These are phyloP conservation scores for Chelon labrosus DNA, from an alignment of 2,797 vertebrate species.

Conservation along the genomic window DNA sequence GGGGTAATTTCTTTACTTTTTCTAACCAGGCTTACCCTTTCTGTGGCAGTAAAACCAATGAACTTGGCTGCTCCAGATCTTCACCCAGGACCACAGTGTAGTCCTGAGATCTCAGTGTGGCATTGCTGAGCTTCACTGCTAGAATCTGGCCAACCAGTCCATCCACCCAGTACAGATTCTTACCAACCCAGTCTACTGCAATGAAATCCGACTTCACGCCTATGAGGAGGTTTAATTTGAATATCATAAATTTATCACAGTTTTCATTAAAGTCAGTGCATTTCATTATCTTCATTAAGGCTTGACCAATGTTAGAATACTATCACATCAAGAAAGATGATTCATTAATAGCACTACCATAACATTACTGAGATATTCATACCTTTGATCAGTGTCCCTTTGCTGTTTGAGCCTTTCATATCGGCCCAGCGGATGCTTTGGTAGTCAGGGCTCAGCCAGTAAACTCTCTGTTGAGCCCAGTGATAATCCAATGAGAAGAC, in stretches of 20 bases:
- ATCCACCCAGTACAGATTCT: conserved; percentile 95
- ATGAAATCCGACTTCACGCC: conserved; percentile 91
- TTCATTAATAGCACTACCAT: not conserved
- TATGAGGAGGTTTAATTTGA: conserved; percentile 59
- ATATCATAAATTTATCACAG: not conserved
- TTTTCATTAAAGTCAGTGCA: not conserved
- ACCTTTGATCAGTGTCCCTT: conserved; percentile 92
- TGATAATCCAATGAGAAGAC: conserved; percentile 92
- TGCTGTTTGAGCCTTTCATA: conserved; percentile 70
- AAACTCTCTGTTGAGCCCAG: conserved; percentile 84
- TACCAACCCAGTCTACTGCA: conserved; percentile 92
- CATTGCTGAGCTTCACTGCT: conserved; percentile 81
- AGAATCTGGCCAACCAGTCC: conserved; percentile 88
- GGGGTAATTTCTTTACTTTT: too few relatives aligned
- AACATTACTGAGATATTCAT: not conserved
- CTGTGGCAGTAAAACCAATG: conserved; percentile 88
- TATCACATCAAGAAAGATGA: not conserved
- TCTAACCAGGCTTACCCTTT: conserved; percentile 82
- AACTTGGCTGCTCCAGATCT: conserved; percentile 88
- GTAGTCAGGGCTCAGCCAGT: conserved; percentile 91
- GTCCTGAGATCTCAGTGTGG: conserved; percentile 79
- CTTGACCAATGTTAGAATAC: not conserved
- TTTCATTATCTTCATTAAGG: not conserved
- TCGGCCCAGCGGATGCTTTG: conserved; percentile 92
- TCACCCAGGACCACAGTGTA: conserved; percentile 87